Evolutionary conservation across 2,113 vertebrate genomes (phyloP).

Genomic region (Clinocottus analis): DNA sequence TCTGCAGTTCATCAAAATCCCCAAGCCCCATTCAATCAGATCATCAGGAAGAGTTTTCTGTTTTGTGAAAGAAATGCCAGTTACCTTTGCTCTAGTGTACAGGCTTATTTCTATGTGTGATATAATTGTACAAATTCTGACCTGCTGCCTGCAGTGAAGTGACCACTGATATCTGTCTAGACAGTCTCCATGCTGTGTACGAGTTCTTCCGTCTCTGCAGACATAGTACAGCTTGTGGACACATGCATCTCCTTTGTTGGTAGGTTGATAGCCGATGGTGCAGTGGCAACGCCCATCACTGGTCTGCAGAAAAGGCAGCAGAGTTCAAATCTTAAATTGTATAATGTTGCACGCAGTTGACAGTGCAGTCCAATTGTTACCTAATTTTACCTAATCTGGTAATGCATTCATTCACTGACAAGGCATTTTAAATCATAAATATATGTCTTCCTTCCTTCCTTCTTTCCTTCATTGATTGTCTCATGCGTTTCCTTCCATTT

Average conservation of each 20-base stretch:
- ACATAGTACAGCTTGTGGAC: slow-evolving; percentile 72
- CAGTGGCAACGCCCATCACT: slow-evolving; percentile 87
- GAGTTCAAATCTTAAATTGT: slow-evolving; percentile 1
- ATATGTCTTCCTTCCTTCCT: background rate
- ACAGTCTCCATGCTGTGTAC: slow-evolving; percentile 88
- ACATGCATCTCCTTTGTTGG: slow-evolving; percentile 71
- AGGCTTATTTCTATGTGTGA: slow-evolving; percentile 24
- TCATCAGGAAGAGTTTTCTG: slow-evolving; percentile 19
- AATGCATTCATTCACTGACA: slow-evolving; percentile 25
- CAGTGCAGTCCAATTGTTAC: background rate
- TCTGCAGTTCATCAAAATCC: background rate
- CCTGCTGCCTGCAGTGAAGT: slow-evolving; percentile 87
- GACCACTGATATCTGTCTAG: slow-evolving; percentile 84
- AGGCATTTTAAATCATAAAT: background rate
- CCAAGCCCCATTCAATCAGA: slow-evolving; percentile 4
- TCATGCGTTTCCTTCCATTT: background rate
- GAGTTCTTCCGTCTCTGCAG: slow-evolving; percentile 81
- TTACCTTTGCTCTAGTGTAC: slow-evolving; percentile 51
- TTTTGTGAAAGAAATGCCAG: background rate
- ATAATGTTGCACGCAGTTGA: background rate
- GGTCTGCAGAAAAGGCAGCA: slow-evolving; percentile 72
- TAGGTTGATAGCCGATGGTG: slow-evolving; percentile 76
- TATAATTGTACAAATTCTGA: slow-evolving; percentile 50
- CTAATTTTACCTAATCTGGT: background rate
- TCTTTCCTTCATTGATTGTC: background rate